Percentiles rank a stretch among this genome's conserved stretches.
Conservation (phyloP, 2,888 invertebrate species). For the Apotomis betuletana region DNA sequence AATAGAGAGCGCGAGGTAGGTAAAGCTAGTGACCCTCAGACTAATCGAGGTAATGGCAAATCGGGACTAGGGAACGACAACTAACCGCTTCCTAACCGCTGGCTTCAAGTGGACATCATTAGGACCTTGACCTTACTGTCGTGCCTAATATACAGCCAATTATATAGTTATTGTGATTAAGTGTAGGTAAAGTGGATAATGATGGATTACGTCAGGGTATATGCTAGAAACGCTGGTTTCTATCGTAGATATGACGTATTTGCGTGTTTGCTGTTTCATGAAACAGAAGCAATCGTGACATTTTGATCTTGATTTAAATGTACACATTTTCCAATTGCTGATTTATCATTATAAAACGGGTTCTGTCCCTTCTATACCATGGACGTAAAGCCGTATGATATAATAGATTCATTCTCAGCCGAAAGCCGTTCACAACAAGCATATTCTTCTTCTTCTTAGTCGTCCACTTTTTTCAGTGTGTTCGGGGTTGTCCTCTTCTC, state of each 20-base stretch:
- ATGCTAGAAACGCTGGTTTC: constrained; percentile 2
- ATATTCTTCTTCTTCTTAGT: no score
- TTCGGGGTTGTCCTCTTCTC: no score
- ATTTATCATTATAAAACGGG: no score
- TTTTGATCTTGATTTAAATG: no score
- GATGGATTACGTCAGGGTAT: constrained; percentile 3
- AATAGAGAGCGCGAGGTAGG: constrained; percentile 22
- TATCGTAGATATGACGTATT: neutral
- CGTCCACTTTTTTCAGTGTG: no score
- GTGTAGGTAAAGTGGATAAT: constrained; percentile 20
- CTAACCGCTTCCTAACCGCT: constrained; percentile 55
- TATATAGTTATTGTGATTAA: constrained; percentile 39
- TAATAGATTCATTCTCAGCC: no score
- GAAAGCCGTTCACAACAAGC: no score
- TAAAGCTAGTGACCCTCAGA: constrained; percentile 46
- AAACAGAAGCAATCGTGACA: neutral
- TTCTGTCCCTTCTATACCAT: no score
- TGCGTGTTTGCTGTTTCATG: neutral
- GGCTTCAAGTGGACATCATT: constrained; percentile 47
- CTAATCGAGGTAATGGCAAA: constrained; percentile 50
- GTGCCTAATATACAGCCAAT: constrained; percentile 33
- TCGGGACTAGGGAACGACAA: constrained; percentile 52
- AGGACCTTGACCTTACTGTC: constrained; percentile 46
- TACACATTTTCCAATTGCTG: no score
- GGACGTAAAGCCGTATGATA: no score